Percentiles rank a stretch among this genome's conserved stretches.
phyloP scores from a whole-genome alignment of 2,113 vertebrate species.

The Anhinga rufa region DNA sequence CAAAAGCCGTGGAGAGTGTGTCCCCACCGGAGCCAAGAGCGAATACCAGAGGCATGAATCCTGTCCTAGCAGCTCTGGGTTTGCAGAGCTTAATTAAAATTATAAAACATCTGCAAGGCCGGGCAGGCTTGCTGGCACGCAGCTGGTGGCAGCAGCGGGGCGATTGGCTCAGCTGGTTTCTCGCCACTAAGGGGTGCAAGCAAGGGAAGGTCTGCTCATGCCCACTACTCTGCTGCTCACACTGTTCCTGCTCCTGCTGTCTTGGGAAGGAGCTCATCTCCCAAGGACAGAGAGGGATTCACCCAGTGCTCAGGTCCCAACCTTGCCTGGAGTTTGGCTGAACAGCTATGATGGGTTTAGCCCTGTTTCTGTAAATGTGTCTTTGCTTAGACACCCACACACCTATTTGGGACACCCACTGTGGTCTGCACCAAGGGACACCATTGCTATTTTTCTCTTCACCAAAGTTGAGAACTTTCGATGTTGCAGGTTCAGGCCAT shows the following conservation, averaged over 20 bases:
- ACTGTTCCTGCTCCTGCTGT: background rate
- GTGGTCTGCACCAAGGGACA: background rate
- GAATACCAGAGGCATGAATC: slow-evolving; percentile 59
- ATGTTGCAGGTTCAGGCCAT: background rate
- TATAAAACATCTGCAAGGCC: slow-evolving; percentile 19
- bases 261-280: background rate
- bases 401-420: accelerated
- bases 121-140: slow-evolving; percentile 36
- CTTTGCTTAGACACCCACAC: background rate
- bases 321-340: accelerated
- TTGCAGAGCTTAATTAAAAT: slow-evolving; percentile 58
- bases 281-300: background rate
- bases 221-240: background rate
- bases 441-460: background rate
- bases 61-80: slow-evolving; percentile 23
- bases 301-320: background rate
- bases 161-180: accelerated
- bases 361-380: background rate
- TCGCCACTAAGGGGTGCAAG: accelerated
- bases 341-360: background rate
- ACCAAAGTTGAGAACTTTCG: background rate
- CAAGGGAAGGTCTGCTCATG: accelerated
- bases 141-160: accelerated
- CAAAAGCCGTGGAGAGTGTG: accelerated
- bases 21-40: background rate